phyloP scores from a whole-genome alignment of 37 sponge, comb jelly and placozoan species.

The Eunapius fragilis region DNA sequence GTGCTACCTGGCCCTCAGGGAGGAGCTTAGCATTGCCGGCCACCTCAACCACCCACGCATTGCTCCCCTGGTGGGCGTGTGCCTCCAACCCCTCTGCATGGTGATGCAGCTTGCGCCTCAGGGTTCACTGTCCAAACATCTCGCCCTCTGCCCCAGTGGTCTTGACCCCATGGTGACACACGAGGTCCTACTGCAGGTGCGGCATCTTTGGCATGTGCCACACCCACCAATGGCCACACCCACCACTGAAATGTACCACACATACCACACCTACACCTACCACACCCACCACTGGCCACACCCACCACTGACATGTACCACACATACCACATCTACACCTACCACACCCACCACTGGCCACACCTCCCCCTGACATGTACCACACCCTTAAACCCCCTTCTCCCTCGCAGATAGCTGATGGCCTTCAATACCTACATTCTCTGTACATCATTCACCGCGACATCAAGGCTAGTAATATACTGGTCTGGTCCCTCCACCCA shows the following conservation, averaged over 20 bases:
- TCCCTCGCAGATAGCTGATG: conserved; percentile 60
- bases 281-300: too few species aligned
- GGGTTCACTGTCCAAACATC: conserved; percentile 53
- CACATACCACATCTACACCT: too few species aligned
- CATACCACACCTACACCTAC: too few species aligned
- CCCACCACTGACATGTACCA: too few species aligned
- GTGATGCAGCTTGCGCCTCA: conserved; percentile 61
- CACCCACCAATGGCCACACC: too few species aligned
- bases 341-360: too few species aligned
- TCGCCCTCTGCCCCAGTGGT: conserved; percentile 58
- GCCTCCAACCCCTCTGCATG: conserved; percentile 49
- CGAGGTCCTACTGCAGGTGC: conserved; percentile 48
- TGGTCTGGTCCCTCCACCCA: conserved; percentile 58
- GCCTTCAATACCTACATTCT: conserved; percentile 67
- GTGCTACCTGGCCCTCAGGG: conserved; percentile 42
- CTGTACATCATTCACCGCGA: conserved; percentile 70
- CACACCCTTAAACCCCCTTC: background rate
- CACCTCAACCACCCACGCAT: conserved; percentile 50
- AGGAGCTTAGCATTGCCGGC: conserved; percentile 60
- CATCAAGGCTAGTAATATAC: conserved; percentile 71
- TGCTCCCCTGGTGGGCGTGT: conserved; percentile 44
- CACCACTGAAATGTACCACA: too few species aligned
- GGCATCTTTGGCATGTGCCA: too few species aligned
- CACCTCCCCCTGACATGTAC: too few species aligned
- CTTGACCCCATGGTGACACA: conserved; percentile 33